These are phyloP conservation scores for Drosophila subobscura DNA, from an alignment of 1,140 invertebrate genomes.

Conservation along the genomic window DNA sequence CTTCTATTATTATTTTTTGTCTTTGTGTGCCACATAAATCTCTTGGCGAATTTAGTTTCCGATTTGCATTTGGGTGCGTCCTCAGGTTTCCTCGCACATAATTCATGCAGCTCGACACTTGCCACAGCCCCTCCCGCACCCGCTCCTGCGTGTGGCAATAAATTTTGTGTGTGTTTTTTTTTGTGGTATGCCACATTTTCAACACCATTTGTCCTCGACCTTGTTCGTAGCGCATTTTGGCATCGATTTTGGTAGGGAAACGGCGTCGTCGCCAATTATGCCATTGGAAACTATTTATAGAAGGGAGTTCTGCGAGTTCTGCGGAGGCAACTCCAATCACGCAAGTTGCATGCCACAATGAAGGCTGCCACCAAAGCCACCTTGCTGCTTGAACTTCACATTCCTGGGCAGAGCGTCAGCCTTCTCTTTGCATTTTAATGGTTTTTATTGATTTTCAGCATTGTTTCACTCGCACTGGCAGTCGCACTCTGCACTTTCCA, in stretches of 20 bases:
- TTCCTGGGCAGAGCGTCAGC: slow-evolving; percentile 49
- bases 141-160: slow-evolving; percentile 44
- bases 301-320: slow-evolving; percentile 15
- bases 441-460: slow-evolving; percentile 74
- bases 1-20: slow-evolving; percentile 4
- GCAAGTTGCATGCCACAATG: slow-evolving; percentile 47
- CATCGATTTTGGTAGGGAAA: slow-evolving; percentile 69
- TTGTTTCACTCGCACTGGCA: slow-evolving; percentile 42
- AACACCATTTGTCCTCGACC: slow-evolving; percentile 59
- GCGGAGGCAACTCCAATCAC: slow-evolving; percentile 51
- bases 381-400: slow-evolving; percentile 79
- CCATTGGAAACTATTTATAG: slow-evolving; percentile 69
- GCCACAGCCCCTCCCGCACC: slow-evolving; percentile 19
- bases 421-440: slow-evolving; percentile 74
- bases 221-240: slow-evolving; percentile 57
- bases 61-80: slow-evolving; percentile 56
- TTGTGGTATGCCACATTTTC: slow-evolving; percentile 15
- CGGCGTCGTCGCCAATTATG: slow-evolving; percentile 61
- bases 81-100: slow-evolving; percentile 43
- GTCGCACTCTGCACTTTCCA: slow-evolving; percentile 11
- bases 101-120: slow-evolving; percentile 49
- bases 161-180: slow-evolving; percentile 53
- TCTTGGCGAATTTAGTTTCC: slow-evolving; percentile 64
- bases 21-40: slow-evolving; percentile 57
- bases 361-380: slow-evolving; percentile 18